Evolutionary conservation across 1,140 invertebrate species (phyloP).

Genomic region (Brachionus angularis): DNA sequence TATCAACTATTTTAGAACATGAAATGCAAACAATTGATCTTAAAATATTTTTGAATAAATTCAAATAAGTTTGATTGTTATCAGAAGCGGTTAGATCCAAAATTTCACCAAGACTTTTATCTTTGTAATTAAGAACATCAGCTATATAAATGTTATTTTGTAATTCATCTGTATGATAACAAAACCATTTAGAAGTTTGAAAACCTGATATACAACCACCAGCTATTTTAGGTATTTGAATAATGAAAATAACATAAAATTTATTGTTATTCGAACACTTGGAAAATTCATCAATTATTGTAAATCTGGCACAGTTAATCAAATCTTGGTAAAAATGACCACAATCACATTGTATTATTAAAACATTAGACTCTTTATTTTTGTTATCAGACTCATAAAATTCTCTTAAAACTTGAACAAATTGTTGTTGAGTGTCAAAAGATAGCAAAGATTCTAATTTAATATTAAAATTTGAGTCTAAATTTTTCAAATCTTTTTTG

Average conservation of each 20-base stretch:
- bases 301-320: constrained; percentile 51
- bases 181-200: constrained; percentile 45
- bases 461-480: no score
- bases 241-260: constrained; percentile 47
- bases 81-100: neutral
- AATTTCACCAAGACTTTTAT: constrained; percentile 1
- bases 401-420: constrained; percentile 45
- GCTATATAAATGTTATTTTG: constrained; percentile 22
- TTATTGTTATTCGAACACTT: constrained; percentile 44
- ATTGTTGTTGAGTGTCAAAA: constrained; percentile 47
- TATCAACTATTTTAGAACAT: neutral
- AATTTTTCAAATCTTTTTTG: constrained; percentile 21
- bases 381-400: constrained; percentile 5
- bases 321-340: constrained; percentile 49
- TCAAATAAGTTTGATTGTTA: neutral
- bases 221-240: constrained; percentile 51
- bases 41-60: neutral
- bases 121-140: constrained; percentile 19
- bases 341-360: constrained; percentile 53
- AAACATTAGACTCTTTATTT: constrained; percentile 46
- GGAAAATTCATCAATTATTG: constrained; percentile 6
- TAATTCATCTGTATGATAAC: constrained; percentile 29
- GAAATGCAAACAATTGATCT: neutral
- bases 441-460: constrained; percentile 45
- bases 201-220: constrained; percentile 51